These are phyloP conservation scores for Dendroctonus ponderosae DNA, from an alignment of 1,140 invertebrate species.

Conservation along the genomic window DNA sequence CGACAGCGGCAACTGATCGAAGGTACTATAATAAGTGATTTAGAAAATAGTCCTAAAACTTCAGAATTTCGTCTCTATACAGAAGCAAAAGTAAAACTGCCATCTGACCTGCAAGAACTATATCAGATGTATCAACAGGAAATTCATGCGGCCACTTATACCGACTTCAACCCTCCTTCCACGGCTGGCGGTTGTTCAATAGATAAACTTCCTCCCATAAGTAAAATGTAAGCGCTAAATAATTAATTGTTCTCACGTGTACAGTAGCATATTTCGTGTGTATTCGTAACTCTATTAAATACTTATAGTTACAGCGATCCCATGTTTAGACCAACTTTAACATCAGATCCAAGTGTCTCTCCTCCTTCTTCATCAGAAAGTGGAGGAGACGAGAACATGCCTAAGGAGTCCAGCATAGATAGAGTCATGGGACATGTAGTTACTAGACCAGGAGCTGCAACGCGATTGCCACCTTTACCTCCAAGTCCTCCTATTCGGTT, in stretches of 20 bases:
- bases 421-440: conserved; percentile 48
- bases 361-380: conserved; percentile 48
- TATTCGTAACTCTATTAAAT: background rate
- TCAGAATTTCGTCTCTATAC: conserved; percentile 29
- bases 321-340: conserved; percentile 40
- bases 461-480: conserved; percentile 46
- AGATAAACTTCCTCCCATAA: conserved; percentile 51
- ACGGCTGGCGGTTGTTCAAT: conserved; percentile 43
- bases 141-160: conserved; percentile 73
- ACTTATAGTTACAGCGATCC: conserved; percentile 47
- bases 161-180: conserved; percentile 56
- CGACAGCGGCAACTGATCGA: conserved; percentile 83
- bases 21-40: conserved; percentile 55
- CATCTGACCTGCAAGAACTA: conserved; percentile 77
- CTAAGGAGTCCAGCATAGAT: conserved; percentile 45
- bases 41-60: background rate
- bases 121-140: conserved; percentile 85
- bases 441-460: conserved; percentile 41
- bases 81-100: conserved; percentile 67
- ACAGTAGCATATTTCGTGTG: background rate
- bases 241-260: too few relatives aligned
- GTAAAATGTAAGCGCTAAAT: conserved; percentile 48
- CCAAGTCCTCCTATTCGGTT: conserved; percentile 42
- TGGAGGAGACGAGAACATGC: conserved; percentile 36
- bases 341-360: conserved; percentile 39